Conservation (phyloP, 1,140 invertebrate species). For the Drosophila parabipectinata region DNA sequence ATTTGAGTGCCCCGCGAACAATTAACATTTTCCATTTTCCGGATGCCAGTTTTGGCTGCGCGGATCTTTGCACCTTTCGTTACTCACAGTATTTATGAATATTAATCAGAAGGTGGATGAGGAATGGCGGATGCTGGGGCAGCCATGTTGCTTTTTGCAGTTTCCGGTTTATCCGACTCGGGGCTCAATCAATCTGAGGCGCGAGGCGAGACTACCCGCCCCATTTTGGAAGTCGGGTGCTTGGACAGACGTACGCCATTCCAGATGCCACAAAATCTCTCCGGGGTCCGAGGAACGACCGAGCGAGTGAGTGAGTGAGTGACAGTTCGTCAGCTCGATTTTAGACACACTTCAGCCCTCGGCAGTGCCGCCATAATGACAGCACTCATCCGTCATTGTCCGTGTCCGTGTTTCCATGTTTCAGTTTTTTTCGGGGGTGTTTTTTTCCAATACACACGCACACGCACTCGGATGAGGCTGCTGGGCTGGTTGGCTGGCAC, state of each 20-base stretch:
- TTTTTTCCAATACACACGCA: constrained; percentile 48
- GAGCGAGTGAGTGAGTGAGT: constrained; percentile 50
- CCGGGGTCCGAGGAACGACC: constrained; percentile 11
- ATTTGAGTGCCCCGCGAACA: constrained; percentile 71
- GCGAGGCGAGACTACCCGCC: constrained; percentile 24
- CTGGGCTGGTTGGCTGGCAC: not conserved
- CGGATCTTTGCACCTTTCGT: constrained; percentile 40
- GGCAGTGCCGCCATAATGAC: constrained; percentile 67
- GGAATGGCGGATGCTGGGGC: constrained; percentile 43
- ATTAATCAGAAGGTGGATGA: constrained; percentile 53
- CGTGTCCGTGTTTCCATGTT: constrained; percentile 44
- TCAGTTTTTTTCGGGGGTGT: constrained; percentile 52
- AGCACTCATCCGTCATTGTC: constrained; percentile 78
- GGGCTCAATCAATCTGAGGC: constrained; percentile 71
- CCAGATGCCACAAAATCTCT: constrained; percentile 56
- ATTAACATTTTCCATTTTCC: constrained; percentile 80
- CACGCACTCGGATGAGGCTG: constrained; percentile 31
- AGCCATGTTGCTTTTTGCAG: constrained; percentile 29
- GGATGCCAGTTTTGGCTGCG: constrained; percentile 50
- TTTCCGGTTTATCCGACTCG: constrained; percentile 49
- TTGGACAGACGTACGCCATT: constrained; percentile 46
- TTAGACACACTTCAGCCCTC: constrained; percentile 69
- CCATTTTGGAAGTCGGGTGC: constrained; percentile 6
- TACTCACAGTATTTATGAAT: constrained; percentile 72
- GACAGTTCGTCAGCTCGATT: constrained; percentile 80